Evolutionary conservation across 2,113 vertebrate genomes (phyloP).

Genomic region (Bufo bufo): DNA sequence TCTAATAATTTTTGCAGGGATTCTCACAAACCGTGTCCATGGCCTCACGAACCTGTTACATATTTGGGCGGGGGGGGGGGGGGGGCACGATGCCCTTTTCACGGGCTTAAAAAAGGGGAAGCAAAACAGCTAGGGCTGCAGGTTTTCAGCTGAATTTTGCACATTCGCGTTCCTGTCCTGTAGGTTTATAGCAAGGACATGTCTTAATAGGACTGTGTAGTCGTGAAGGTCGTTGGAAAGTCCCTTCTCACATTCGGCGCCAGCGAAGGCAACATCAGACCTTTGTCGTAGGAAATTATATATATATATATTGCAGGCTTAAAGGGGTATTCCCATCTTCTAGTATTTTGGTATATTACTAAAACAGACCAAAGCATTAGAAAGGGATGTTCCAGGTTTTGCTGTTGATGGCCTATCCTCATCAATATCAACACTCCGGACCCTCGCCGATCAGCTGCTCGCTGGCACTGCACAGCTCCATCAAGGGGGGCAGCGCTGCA

Average conservation of each 20-base stretch:
- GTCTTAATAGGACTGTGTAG: constrained; percentile 32
- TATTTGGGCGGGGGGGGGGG: too few relatives aligned
- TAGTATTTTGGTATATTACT: too few relatives aligned
- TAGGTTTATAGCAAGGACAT: background rate
- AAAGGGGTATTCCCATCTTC: background rate
- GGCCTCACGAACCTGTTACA: too few relatives aligned
- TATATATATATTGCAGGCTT: background rate
- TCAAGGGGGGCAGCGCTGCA: too few relatives aligned
- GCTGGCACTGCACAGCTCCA: too few relatives aligned
- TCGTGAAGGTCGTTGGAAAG: constrained; percentile 34
- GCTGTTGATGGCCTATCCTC: too few relatives aligned
- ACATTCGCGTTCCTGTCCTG: background rate
- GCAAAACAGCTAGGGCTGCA: background rate
- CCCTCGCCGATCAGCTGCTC: too few relatives aligned
- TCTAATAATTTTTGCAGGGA: background rate
- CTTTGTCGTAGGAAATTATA: background rate
- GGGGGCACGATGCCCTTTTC: background rate
- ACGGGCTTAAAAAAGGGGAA: background rate
- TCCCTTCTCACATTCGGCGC: constrained; percentile 1
- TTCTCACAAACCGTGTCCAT: background rate
- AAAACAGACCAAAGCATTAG: too few relatives aligned
- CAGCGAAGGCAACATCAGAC: background rate
- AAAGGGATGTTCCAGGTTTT: too few relatives aligned
- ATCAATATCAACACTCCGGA: too few relatives aligned
- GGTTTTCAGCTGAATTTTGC: background rate